Percentiles rank a stretch among this genome's conserved stretches.
Conservation (phyloP, 2,797 vertebrate genomes). For the Garrulus glandarius region DNA sequence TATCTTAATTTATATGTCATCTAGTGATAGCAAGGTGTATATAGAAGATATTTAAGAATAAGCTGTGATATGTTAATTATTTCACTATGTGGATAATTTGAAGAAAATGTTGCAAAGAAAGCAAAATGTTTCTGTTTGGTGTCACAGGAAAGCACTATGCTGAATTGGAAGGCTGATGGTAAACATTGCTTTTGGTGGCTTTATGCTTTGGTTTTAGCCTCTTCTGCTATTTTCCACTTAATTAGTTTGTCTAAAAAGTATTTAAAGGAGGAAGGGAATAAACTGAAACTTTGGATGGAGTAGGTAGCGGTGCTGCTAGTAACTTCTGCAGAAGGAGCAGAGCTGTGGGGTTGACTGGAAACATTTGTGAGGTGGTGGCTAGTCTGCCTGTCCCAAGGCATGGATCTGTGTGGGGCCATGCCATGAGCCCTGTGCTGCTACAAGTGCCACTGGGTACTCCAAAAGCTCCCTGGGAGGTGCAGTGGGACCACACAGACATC, state of each 20-base stretch:
- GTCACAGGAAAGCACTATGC: not conserved
- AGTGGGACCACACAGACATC: not conserved
- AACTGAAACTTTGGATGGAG: not conserved
- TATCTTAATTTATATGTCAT: not conserved
- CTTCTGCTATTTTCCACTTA: not conserved
- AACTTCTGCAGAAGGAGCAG: not conserved
- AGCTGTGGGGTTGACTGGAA: not conserved
- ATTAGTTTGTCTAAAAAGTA: not conserved
- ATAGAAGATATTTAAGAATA: not conserved
- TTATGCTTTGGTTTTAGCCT: not conserved
- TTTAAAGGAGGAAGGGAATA: not conserved
- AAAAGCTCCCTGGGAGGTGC: not conserved
- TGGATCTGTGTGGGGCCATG: fast-evolving
- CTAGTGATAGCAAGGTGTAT: not conserved
- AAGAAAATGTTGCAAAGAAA: not conserved
- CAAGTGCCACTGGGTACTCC: fast-evolving
- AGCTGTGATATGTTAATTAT: not conserved
- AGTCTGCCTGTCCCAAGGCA: fast-evolving
- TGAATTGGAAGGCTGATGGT: not conserved
- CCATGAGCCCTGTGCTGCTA: fast-evolving
- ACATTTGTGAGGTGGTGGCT: not conserved
- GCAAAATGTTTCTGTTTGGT: not conserved
- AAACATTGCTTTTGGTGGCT: not conserved
- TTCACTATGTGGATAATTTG: not conserved
- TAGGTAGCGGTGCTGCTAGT: not conserved